Base-by-base conservation (phyloP, 2,888 invertebrate species). In the Pterobdella sp. region DNA sequence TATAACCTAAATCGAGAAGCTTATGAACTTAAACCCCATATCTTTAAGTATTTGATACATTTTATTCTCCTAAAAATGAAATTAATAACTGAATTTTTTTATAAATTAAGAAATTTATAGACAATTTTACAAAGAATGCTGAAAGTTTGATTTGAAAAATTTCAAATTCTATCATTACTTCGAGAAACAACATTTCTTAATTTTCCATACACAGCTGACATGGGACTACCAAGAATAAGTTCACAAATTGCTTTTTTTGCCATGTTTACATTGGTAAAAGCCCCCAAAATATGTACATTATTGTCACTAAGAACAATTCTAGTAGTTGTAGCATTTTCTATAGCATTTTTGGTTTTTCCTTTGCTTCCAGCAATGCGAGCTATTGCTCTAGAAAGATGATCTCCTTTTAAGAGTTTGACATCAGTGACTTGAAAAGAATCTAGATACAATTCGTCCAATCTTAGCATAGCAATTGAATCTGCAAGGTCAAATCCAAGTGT, bases 251-350 rank as follows among this genome's bases (percentile, higher is more conserved):
- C 93, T 82, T 94, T 88, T 81, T 95, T 88, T 0, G 97, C 98
- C 74, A 95, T 84, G 77, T 92, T 92, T 77, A 97, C 94, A 82
- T 97, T 98, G 85, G 96, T 93, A 82, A 90, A 98, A 79, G 96
- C 95, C 66, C 98, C 98, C 76, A 99, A 86, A 78, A 98, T 91
- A 82, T 99, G 96, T 77, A 99, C 91, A 87, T 94, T 95, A 32
- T 91, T 85, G 81, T 97, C 96, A 31, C 97, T 97, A 76, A 99
- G 86, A 34, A 99, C 93, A 81, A 99, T 95, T 82, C 98, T 89
- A 0, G 97, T 97, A 86, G 95, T 96, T 0, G 97, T 98, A 0
- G 92, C 93, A 84, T 99, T 99, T 86, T 99, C 98, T 80, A 99
- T 97, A 0, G 96, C 95, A 82, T 92, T 95, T 83, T 96, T 97